Evolutionary conservation across 2,888 invertebrate species (phyloP).

Genomic region (Papilio elwesi): DNA sequence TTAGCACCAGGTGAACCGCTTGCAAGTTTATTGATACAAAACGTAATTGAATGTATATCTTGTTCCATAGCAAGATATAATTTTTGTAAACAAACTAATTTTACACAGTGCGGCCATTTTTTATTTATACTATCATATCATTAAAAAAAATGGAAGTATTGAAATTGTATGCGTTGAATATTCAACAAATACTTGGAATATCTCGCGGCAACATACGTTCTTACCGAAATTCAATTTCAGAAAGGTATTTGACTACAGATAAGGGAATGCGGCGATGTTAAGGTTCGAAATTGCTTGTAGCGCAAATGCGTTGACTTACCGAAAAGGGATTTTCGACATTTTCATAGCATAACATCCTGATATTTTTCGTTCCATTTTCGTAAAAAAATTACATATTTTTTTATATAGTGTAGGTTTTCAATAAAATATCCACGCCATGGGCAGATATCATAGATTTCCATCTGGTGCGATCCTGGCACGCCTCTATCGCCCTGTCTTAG

Average conservation of each 20-base stretch:
- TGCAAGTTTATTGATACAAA: no score
- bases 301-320: conserved; percentile 1
- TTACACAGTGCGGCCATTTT: no score
- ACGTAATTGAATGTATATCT: no score
- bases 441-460: no score
- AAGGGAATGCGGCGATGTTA: conserved; percentile 7
- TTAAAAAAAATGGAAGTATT: conserved; percentile 1
- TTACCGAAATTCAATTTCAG: conserved; percentile 12
- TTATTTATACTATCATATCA: no score
- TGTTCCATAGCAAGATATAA: no score
- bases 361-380: conserved; percentile 1
- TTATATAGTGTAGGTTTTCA: not conserved
- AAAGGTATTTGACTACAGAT: conserved; percentile 16
- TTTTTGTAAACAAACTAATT: no score
- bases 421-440: no score
- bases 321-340: not conserved
- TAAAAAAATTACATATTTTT: not conserved
- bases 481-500: no score
- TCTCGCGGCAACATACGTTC: not conserved
- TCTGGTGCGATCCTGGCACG: no score
- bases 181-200: conserved; percentile 2
- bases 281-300: not conserved
- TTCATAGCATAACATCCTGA: not conserved
- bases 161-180: not conserved
- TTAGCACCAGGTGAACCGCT: no score